Evolutionary conservation across 2,888 invertebrate genomes (phyloP), one percentile per base, ranked within the genome.

Genomic region (Dasysyrphus albostriatus): DNA sequence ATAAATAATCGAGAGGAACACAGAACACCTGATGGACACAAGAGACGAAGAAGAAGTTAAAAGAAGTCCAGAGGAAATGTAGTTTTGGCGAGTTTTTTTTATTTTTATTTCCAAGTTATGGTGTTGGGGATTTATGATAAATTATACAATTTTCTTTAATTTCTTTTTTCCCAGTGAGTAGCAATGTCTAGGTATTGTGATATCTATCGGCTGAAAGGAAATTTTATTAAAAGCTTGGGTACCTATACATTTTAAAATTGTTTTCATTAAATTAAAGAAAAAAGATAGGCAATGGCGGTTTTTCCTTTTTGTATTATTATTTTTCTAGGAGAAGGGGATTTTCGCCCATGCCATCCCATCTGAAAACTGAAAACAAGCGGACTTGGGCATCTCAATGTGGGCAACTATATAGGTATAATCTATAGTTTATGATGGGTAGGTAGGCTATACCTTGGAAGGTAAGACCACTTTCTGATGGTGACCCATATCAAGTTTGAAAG

Each of bases 1-100:
- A 65, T 39, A n/a, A n/a, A 67, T 44, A 72, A 67, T 77, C 59
- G 12, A 14, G 12, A 14, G 16, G 14, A 39, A 24, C 24, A 24
- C 12, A 42, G 24, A 7, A 61, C 61, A 61, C 39, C 61, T 61
- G n/a, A n/a, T n/a, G 61, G 42, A 56, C 5, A 56, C 29, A 34
- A 7, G 32, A 29, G 5, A 34, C 5, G 32, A n/a, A 56, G 4
- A n/a, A 47, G 32, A 32, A 16, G 56, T 56, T n/a, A 6, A 8
- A 14, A 8, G 8, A 56, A 32, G 32, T 56, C 34, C 32, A 16
- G 8, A 16, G 58, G 10, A 34, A 37, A n/a, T 56, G 32, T 56
- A 16, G 29, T 56, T 51, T 56, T n/a, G 56, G n/a, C n/a, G 10
- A 16, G 34, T 16, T 54, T 54, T 16, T 54, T 54, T 54, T 56